Conservation (phyloP, 2,888 invertebrate species). For the Nephrotoma flavescens region DNA sequence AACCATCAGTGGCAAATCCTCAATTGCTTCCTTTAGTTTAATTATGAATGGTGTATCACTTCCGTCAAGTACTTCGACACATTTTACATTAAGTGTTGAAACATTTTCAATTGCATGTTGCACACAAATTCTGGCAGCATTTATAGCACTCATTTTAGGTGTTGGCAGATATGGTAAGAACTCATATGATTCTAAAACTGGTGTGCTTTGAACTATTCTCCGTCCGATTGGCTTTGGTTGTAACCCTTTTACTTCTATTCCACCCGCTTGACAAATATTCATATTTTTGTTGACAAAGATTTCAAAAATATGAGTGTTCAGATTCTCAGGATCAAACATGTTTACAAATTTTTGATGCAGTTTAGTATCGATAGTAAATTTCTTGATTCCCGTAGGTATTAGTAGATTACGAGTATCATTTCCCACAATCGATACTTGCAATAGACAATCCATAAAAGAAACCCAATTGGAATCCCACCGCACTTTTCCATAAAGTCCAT, state of each 20-base stretch:
- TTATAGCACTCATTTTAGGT: constrained; percentile 21
- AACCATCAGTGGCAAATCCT: constrained; percentile 53
- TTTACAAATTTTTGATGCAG: constrained; percentile 38
- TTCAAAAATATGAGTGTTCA: not conserved
- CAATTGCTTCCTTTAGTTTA: constrained; percentile 41
- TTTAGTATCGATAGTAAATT: constrained; percentile 50
- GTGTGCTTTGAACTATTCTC: constrained; percentile 49
- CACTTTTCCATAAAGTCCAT: too few species aligned
- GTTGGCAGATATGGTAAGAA: constrained; percentile 49
- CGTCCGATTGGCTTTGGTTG: constrained; percentile 61
- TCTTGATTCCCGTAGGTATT: constrained; percentile 61
- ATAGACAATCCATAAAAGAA: constrained; percentile 82
- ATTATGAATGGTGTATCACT: constrained; percentile 34
- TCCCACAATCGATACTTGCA: constrained; percentile 64
- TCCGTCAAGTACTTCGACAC: constrained; percentile 36
- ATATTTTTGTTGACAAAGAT: constrained; percentile 17
- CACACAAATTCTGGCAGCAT: constrained; percentile 29
- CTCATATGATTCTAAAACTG: constrained; percentile 25
- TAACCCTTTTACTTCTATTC: constrained; percentile 62
- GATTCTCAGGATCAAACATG: constrained; percentile 21
- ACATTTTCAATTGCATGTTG: constrained; percentile 48
- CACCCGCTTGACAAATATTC: too few species aligned
- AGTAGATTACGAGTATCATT: constrained; percentile 52
- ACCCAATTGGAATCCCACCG: too few species aligned
- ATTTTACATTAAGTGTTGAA: constrained; percentile 43